These are phyloP conservation scores for Plagodis dolabraria DNA, from an alignment of 2,888 invertebrate genomes.

Conservation along the genomic window DNA sequence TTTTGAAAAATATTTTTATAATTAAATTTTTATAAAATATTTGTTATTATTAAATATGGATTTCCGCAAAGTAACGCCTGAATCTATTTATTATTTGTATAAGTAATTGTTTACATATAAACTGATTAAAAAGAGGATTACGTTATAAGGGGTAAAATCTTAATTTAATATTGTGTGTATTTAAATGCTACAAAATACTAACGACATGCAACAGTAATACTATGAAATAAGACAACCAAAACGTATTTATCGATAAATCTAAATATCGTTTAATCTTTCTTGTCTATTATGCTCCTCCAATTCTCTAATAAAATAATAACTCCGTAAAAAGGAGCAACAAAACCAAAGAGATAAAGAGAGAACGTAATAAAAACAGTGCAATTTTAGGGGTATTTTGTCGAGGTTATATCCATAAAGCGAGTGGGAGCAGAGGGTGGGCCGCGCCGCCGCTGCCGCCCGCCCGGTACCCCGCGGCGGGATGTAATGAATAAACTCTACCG, in stretches of 20 bases:
- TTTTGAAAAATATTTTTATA: no score
- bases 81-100: no score
- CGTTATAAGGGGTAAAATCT: no score
- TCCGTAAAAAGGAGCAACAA: conserved; percentile 77
- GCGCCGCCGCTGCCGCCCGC: conserved; percentile 43
- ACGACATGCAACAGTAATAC: no score
- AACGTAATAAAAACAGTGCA: conserved; percentile 85
- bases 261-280: conserved; percentile 19
- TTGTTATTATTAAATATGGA: no score
- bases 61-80: no score
- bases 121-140: no score
- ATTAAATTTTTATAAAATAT: no score
- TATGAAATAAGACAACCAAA: no score
- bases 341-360: conserved; percentile 83
- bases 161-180: no score
- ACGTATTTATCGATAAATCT: conserved; percentile 8
- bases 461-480: conserved; percentile 62
- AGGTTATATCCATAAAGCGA: conserved; percentile 84
- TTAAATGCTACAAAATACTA: no score
- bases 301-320: conserved; percentile 80
- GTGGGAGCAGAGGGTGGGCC: conserved; percentile 62
- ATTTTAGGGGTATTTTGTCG: conserved; percentile 85
- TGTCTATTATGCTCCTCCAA: conserved; percentile 46
- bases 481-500: conserved; percentile 84
- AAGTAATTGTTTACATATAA: no score